Percentiles rank a stretch among this genome's conserved stretches.
These are phyloP conservation scores for Cotesia congregata DNA, from an alignment of 2,888 invertebrate species.

Conservation along the genomic window DNA sequence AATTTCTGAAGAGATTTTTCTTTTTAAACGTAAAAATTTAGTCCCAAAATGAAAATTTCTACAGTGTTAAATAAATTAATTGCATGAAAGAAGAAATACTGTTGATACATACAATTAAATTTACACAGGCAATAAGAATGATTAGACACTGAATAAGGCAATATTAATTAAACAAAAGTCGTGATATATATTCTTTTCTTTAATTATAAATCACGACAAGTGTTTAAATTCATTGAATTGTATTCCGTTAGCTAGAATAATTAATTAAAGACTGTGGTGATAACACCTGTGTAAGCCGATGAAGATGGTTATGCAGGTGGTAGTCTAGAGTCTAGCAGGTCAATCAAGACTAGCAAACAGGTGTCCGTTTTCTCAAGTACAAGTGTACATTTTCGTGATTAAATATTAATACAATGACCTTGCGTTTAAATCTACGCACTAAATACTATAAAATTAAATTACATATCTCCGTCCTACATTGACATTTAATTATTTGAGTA, in stretches of 20 bases:
- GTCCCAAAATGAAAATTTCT: too few species aligned
- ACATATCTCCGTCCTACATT: neutral
- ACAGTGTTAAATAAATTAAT: too few species aligned
- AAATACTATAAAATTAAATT: neutral
- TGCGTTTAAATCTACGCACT: neutral
- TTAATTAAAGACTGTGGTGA: constrained; percentile 39
- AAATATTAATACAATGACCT: neutral
- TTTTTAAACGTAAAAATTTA: too few species aligned
- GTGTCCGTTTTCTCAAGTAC: constrained; percentile 32
- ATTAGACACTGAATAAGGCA: too few species aligned
- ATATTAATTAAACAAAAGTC: too few species aligned
- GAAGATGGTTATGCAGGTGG: constrained; percentile 22
- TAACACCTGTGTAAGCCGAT: constrained; percentile 58
- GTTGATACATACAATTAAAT: too few species aligned
- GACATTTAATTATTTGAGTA: too few species aligned
- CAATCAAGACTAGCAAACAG: constrained; percentile 14
- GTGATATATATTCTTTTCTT: too few species aligned
- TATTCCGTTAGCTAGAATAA: neutral
- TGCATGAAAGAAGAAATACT: too few species aligned
- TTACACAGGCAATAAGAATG: too few species aligned
- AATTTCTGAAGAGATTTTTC: too few species aligned
- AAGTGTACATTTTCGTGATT: constrained; percentile 22
- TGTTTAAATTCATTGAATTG: neutral
- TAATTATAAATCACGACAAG: too few species aligned
- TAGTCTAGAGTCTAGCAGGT: neutral